Percentiles rank a stretch among this genome's conserved stretches.
Conservation (phyloP, 2,113 vertebrate genomes). For the Cavia aperea region DNA sequence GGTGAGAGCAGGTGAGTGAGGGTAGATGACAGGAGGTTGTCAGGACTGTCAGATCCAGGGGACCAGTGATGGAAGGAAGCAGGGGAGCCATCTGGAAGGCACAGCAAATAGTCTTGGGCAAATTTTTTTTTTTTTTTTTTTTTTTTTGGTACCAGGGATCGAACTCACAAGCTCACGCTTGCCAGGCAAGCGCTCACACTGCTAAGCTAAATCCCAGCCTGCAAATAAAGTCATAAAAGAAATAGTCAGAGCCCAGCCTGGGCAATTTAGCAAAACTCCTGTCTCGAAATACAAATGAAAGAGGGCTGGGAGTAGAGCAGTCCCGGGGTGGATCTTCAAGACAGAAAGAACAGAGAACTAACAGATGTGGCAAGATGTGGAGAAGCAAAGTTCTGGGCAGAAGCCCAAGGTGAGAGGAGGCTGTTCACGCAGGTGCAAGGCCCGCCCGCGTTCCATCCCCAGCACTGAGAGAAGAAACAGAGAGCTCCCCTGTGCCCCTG, state of each 20-base stretch:
- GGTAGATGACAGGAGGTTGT: neutral
- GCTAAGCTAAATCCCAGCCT: too few species aligned
- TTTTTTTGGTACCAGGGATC: too few species aligned
- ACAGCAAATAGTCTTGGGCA: neutral
- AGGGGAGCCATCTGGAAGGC: fast-evolving
- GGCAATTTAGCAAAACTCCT: neutral
- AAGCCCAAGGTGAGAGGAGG: neutral
- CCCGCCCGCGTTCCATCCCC: neutral
- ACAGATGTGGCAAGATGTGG: neutral
- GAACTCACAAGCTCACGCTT: too few species aligned
- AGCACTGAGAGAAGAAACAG: neutral
- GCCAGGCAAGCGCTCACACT: too few species aligned
- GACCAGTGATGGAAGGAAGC: neutral
- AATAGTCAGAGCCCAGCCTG: neutral
- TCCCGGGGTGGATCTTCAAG: neutral
- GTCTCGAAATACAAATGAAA: neutral
- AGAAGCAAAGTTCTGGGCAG: neutral
- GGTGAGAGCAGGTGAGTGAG: neutral
- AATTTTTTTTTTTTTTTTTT: too few species aligned
- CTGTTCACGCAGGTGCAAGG: too few species aligned
- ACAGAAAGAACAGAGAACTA: neutral
- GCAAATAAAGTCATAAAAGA: neutral
- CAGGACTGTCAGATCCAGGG: fast-evolving
- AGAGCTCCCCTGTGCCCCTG: too few species aligned
- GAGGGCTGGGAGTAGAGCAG: neutral